Evolutionary conservation across 2,113 vertebrate genomes (phyloP).

Genomic region (Heloderma charlesbogerti): DNA sequence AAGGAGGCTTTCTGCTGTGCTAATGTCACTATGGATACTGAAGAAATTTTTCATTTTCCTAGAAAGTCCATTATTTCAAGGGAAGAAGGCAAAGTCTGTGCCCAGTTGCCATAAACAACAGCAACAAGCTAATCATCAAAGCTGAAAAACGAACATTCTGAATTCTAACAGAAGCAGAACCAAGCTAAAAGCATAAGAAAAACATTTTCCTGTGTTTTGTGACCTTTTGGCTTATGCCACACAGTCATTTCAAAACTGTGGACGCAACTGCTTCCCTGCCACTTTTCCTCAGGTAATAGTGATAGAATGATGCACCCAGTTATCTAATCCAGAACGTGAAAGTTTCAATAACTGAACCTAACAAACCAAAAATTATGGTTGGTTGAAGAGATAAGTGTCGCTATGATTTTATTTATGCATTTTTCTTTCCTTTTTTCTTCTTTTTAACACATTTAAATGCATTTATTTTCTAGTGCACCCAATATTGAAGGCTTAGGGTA

Average conservation of each 20-base stretch:
- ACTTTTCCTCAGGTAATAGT: slow-evolving; percentile 4
- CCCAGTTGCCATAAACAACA: slow-evolving; percentile 12
- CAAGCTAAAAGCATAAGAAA: slow-evolving; percentile 17
- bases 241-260: slow-evolving; percentile 9
- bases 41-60: background rate
- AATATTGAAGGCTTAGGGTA: background rate
- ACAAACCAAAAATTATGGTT: background rate
- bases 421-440: background rate
- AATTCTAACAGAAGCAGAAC: background rate
- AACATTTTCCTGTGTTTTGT: background rate
- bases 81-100: slow-evolving; percentile 4
- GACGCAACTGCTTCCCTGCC: slow-evolving; percentile 11
- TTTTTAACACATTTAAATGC: background rate
- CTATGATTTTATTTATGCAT: background rate
- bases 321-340: background rate
- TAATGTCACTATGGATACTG: slow-evolving; percentile 1
- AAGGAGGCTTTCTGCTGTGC: slow-evolving; percentile 20
- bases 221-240: background rate
- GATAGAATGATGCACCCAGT: background rate
- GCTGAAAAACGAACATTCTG: slow-evolving; percentile 15
- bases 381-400: background rate
- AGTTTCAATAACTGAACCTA: slow-evolving; percentile 15
- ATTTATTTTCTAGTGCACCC: background rate
- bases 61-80: background rate
- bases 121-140: slow-evolving; percentile 6